A percentile compares a stretch with the other conserved stretches of the same genome.
Evolutionary conservation across 2,113 vertebrate species (phyloP).

Genomic region (Lamprologus lemairii): DNA sequence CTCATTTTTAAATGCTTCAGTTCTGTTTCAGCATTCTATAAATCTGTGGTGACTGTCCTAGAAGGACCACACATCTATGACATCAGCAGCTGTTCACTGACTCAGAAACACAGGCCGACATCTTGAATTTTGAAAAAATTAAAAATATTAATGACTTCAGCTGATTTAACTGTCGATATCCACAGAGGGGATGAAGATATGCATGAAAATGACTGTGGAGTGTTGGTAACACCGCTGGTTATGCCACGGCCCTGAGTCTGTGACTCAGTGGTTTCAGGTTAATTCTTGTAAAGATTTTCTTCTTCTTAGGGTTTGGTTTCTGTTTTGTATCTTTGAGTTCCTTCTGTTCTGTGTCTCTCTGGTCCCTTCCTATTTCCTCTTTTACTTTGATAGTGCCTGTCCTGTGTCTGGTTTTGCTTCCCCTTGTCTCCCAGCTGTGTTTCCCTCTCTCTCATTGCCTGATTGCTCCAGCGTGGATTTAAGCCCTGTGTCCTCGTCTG

Average conservation of each 20-base stretch:
- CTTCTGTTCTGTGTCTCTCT: neutral
- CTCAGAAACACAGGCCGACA: neutral
- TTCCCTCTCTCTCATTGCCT: neutral
- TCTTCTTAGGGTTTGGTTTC: neutral
- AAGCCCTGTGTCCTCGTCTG: neutral
- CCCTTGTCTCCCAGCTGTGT: neutral
- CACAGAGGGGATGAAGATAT: neutral
- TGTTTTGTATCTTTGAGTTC: accelerated
- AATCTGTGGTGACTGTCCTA: neutral
- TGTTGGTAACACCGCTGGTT: neutral
- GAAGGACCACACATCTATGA: neutral
- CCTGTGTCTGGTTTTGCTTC: neutral
- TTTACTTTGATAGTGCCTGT: neutral
- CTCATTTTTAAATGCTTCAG: neutral
- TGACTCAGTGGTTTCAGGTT: neutral
- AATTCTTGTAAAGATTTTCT: neutral
- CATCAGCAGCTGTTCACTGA: neutral
- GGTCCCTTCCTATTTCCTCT: neutral
- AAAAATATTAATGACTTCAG: neutral
- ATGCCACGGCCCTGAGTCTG: neutral
- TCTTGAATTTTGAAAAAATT: neutral
- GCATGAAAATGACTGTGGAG: neutral
- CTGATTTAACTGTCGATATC: accelerated
- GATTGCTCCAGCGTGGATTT: neutral
- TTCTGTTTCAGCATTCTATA: neutral